Percentiles rank a stretch among this genome's conserved stretches.
Conservation (phyloP, 2,888 invertebrate species). For the Meganola albula region DNA sequence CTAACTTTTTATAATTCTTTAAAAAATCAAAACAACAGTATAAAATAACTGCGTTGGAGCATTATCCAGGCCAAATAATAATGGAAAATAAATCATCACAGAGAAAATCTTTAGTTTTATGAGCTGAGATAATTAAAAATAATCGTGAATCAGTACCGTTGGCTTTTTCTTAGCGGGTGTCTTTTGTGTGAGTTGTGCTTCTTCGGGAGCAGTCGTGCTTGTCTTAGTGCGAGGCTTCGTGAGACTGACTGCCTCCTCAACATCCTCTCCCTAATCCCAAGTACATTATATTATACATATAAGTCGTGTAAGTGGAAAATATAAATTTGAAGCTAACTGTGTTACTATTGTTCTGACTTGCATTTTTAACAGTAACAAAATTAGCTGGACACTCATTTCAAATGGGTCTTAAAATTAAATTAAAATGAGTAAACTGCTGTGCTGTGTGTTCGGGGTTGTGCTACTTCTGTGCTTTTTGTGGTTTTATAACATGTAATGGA, state of each 20-base stretch:
- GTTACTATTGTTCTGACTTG: constrained; percentile 11
- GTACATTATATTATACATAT: constrained; percentile 35
- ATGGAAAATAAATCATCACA: too few relatives aligned
- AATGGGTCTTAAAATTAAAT: too few relatives aligned
- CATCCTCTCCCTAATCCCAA: constrained; percentile 64
- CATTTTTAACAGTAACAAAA: constrained; percentile 11
- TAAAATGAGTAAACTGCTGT: too few relatives aligned
- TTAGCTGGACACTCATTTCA: too few relatives aligned
- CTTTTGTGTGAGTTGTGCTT: constrained; percentile 72
- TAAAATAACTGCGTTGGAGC: too few relatives aligned
- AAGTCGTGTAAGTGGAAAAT: constrained; percentile 23
- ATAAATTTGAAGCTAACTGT: constrained; percentile 11
- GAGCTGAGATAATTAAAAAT: constrained; percentile 58
- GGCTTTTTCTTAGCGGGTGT: constrained; percentile 71
- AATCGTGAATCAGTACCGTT: constrained; percentile 52
- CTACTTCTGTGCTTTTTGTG: too few relatives aligned
- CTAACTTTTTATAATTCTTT: too few relatives aligned
- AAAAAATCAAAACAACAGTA: too few relatives aligned
- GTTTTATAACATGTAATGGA: too few relatives aligned
- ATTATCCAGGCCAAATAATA: too few relatives aligned
- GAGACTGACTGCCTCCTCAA: constrained; percentile 70
- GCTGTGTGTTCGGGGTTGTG: too few relatives aligned
- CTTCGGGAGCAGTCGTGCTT: constrained; percentile 71
- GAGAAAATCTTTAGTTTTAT: too few relatives aligned
- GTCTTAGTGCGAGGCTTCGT: constrained; percentile 70